Conservation (phyloP, 2,797 vertebrate genomes). For the Champsocephalus esox region DNA sequence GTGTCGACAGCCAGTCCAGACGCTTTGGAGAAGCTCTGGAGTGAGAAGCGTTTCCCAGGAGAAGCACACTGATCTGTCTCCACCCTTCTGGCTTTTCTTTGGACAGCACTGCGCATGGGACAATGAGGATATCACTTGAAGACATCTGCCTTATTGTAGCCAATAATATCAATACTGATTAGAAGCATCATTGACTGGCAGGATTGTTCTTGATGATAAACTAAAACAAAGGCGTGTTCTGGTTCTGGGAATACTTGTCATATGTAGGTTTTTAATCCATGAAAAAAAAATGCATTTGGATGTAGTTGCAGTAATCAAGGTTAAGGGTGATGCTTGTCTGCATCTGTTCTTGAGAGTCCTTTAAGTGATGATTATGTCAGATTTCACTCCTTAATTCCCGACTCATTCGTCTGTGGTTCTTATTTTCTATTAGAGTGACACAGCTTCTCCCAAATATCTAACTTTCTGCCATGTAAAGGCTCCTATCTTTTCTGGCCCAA, state of each 20-base stretch:
- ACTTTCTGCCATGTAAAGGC: constrained; percentile 62
- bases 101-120: constrained; percentile 46
- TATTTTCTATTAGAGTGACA: constrained; percentile 40
- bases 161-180: constrained; percentile 9
- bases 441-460: constrained; percentile 46
- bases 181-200: constrained; percentile 3
- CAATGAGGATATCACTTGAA: constrained; percentile 41
- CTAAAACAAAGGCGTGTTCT: not conserved
- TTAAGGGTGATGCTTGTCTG: constrained; percentile 40
- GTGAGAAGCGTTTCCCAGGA: constrained; percentile 71
- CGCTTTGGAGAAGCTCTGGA: constrained; percentile 78
- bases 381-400: constrained; percentile 54
- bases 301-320: not conserved
- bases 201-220: not conserved
- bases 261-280: not conserved
- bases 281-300: constrained; percentile 4
- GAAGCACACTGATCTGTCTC: constrained; percentile 73
- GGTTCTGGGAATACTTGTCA: not conserved
- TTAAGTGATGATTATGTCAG: constrained; percentile 52
- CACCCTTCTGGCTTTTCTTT: constrained; percentile 60
- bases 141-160: constrained; percentile 41
- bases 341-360: constrained; percentile 35
- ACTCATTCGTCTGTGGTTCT: constrained; percentile 24
- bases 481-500: constrained; percentile 62
- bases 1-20: constrained; percentile 80